Base-by-base conservation (phyloP, 2,113 vertebrate species). In the Catharus minimus region DNA sequence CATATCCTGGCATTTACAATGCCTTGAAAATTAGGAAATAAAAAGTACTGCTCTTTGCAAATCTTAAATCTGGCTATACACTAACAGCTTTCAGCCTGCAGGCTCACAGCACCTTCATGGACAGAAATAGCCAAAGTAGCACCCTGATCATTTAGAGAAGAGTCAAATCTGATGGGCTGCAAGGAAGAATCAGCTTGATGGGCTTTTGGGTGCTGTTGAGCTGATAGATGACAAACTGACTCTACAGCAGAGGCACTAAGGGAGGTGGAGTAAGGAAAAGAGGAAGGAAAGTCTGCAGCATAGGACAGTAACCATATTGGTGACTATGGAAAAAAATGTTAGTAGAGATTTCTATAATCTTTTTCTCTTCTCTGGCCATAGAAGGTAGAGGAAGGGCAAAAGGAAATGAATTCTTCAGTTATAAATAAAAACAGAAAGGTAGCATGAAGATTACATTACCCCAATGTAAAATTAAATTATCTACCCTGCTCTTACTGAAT, bases 401-500 rank as follows among this genome's bases (percentile, higher is more conserved):
- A 81, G 28, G 57, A 78, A n/a, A 71, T 49, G 0, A 79, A 67
- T 71, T 56, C 4, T 58, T 69, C 50, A 22, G 8, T 82, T 67
- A 78, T 60, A 90, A 93, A 93, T 78, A 86, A 86, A 93, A 93
- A 39, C 61, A 92, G 52, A 88, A 92, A 92, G 19, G n/a, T 86
- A 88, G 15, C 15, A 88, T 60, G 52, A 86, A 80, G 56, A 66
- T 78, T 78, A 55, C 9, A 86, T 86, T 92, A 83, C 41, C 64
- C 11, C 15, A 82, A 60, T 7, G 15, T 56, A 81, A 86, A 93
- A 93, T 88, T 60, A 76, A 83, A 88, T 72, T 86, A 44, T 64
- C 76, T 88, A 28, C 17, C 4, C 5, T 80, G n/a, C 32, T 90
- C 22, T 77, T 90, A 88, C 43, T 26, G 56, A 78, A 83, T 44